Percentiles rank a stretch among this genome's conserved stretches.
Evolutionary conservation across 1,140 invertebrate genomes (phyloP).

Genomic region (Pseudobourletiella spinata): DNA sequence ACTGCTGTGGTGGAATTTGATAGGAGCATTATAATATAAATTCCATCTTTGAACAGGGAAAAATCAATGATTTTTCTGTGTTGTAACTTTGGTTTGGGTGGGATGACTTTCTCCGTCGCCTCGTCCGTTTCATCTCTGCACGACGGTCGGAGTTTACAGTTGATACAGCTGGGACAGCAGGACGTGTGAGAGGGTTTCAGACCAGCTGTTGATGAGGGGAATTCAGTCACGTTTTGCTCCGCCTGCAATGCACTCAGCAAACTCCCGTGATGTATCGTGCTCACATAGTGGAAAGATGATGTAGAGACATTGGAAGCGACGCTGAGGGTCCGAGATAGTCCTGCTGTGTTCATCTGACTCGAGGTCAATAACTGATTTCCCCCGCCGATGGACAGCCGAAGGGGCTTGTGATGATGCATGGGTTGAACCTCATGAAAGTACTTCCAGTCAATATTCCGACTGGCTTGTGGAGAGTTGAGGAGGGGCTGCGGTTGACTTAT

Average conservation of each 20-base stretch:
- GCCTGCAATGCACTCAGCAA: slow-evolving; percentile 66
- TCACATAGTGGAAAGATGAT: slow-evolving; percentile 71
- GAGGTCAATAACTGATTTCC: slow-evolving; percentile 7
- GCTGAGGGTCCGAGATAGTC: slow-evolving; percentile 22
- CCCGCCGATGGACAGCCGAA: slow-evolving; percentile 14
- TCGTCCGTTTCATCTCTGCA: not conserved
- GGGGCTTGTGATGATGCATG: slow-evolving; percentile 16
- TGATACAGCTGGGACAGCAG: slow-evolving; percentile 5
- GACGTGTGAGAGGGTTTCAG: slow-evolving; percentile 51
- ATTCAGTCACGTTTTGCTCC: slow-evolving; percentile 40
- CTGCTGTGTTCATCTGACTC: not conserved
- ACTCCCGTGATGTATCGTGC: slow-evolving; percentile 71
- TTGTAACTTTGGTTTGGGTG: slow-evolving; percentile 21
- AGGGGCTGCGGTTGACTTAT: not conserved
- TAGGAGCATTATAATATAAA: slow-evolving; percentile 69
- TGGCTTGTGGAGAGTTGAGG: not conserved
- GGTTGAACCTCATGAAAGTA: slow-evolving; percentile 14
- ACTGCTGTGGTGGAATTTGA: slow-evolving; percentile 75
- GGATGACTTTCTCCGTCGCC: not conserved
- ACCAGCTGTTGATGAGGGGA: slow-evolving; percentile 62
- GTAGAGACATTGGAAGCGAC: slow-evolving; percentile 43
- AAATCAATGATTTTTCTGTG: not conserved
- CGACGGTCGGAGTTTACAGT: not conserved
- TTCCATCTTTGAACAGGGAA: slow-evolving; percentile 54
- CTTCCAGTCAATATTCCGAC: slow-evolving; percentile 23